Conservation (phyloP, 2,113 vertebrate genomes). For the Phycodurus eques region DNA sequence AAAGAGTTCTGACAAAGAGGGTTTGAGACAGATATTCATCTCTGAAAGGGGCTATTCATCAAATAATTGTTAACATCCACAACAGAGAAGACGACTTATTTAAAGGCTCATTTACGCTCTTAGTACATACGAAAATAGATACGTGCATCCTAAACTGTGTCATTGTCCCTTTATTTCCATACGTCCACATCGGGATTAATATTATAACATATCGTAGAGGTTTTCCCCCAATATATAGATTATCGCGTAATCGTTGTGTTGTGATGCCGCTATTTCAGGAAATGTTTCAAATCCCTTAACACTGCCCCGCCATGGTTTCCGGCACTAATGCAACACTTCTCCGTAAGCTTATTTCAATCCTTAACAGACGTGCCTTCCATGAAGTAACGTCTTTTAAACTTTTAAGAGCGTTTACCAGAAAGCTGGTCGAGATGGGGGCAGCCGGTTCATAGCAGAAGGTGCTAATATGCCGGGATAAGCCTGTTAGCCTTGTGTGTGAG, state of each 20-base stretch:
- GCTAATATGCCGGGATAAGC: slow-evolving; percentile 41
- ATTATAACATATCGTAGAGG: too few relatives aligned
- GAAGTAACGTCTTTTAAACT: neutral
- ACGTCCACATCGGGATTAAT: too few relatives aligned
- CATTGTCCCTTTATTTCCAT: too few relatives aligned
- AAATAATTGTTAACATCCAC: neutral
- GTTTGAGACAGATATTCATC: neutral
- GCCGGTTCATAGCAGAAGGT: slow-evolving; percentile 38
- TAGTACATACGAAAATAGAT: too few relatives aligned
- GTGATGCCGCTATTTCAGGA: too few relatives aligned
- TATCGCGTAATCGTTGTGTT: too few relatives aligned
- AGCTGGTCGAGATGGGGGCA: slow-evolving; percentile 41
- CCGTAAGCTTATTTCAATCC: neutral
- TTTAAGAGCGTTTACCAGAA: slow-evolving; percentile 14
- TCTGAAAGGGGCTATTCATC: neutral
- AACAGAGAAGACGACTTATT: too few relatives aligned
- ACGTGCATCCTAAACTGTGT: too few relatives aligned
- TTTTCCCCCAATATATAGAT: too few relatives aligned
- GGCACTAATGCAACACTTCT: neutral
- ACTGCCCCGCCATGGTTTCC: too few relatives aligned
- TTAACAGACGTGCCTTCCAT: neutral
- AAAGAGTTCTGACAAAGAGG: neutral
- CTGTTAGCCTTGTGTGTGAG: slow-evolving; percentile 17
- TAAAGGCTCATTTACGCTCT: neutral
- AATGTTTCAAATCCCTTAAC: too few relatives aligned